Base-by-base conservation (phyloP, 2,797 vertebrate species). In the Peromyscus nudipes region DNA sequence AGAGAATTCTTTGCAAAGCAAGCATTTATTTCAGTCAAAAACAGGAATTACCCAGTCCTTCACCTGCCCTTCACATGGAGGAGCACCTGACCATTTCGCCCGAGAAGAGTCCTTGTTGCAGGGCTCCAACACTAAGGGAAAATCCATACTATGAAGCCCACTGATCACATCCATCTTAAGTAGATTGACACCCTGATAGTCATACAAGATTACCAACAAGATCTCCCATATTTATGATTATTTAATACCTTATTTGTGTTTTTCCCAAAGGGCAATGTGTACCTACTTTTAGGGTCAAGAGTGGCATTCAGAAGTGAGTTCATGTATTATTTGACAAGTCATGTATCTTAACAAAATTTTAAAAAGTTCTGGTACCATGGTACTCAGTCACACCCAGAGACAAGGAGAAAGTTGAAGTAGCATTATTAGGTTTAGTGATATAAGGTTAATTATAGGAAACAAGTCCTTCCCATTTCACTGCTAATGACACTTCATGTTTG, bases 1-100 rank as follows among this genome's bases (percentile, higher is more conserved):
- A 93, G 92, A 82, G 87, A 87, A 92, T 96, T 92, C 65, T 95
- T 95, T 96, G 88, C 21, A 96, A 60, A 95, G 60, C 2, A 73
- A 89, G 57, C 27, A 2, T 62, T 95, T 94, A 90, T 96, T 97
- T 97, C 52, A 91, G 43, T 67, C 57, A 17, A 9, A 86, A 75
- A 1, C n/a, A 55, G 76, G 4, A 55, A 69, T 89, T 79, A 40
- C 69, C 23, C 27, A 9, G 46, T 88, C 34, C 1, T 85, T 80
- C 86, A 12, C 40, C 64, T 71, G 67, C 29, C 16, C 29, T 12
- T 94, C n/a, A 67, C 9, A 27, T 40, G 17, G n/a, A 89, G 4
- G 1, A 37, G 9, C 29, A n/a, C 49, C 25, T 60, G 40, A 25
- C 29, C 55, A 7, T 71, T 69, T 76, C 16, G 12, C 13, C 23